Conservation (phyloP, 2,797 vertebrate genomes). For the Eupleurogrammus muticus region DNA sequence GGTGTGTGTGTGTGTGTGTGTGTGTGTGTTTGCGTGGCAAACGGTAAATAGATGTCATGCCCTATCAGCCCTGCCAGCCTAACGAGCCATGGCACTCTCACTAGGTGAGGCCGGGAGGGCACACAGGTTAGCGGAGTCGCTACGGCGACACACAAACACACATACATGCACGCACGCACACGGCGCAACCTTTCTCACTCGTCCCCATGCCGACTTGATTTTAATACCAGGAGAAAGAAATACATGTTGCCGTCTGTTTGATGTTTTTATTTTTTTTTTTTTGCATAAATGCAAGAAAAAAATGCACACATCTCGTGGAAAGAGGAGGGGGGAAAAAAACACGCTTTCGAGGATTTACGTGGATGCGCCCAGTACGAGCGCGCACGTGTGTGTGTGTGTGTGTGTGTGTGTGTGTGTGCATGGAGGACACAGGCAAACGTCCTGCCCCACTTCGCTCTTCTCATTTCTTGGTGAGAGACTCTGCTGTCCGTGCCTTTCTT, state of each 20-base stretch:
- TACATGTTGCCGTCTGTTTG: neutral
- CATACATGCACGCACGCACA: conserved; percentile 12
- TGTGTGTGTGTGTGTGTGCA: conserved; percentile 28
- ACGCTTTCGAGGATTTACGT: conserved; percentile 21
- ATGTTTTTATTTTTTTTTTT: neutral
- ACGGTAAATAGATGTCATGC: conserved; percentile 75
- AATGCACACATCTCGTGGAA: too few species aligned
- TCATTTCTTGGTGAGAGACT: conserved; percentile 65
- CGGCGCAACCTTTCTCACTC: neutral
- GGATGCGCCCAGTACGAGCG: conserved; percentile 10
- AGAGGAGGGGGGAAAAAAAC: too few species aligned
- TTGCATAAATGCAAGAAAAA: neutral
- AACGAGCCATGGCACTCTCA: conserved; percentile 71
- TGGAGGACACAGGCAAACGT: conserved; percentile 70
- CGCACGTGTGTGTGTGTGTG: conserved; percentile 34
- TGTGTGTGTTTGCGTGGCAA: conserved; percentile 60
- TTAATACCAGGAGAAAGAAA: conserved; percentile 8
- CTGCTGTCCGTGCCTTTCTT: conserved; percentile 72
- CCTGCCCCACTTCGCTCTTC: conserved; percentile 78
- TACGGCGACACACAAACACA: conserved; percentile 36
- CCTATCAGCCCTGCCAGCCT: conserved; percentile 69
- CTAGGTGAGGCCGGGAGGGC: conserved; percentile 66
- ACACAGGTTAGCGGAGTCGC: conserved; percentile 55
- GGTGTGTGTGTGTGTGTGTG: conserved; percentile 68
- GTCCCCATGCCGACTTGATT: conserved; percentile 12